Base-by-base conservation (phyloP, 2,113 vertebrate species). In the Corythaeola cristata region DNA sequence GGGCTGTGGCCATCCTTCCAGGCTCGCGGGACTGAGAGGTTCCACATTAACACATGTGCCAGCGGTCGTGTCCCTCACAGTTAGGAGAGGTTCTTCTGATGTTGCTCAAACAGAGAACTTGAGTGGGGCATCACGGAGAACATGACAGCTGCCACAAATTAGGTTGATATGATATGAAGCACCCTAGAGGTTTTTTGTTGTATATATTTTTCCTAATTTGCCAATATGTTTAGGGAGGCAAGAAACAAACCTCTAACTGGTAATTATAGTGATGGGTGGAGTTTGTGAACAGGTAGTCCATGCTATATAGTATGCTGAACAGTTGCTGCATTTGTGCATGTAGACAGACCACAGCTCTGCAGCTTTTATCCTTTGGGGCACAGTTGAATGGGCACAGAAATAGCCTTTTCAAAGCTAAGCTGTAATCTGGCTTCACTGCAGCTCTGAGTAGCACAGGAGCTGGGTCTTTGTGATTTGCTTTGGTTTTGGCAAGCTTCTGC, bases 101-200 rank as follows among this genome's bases (percentile, higher is more conserved):
- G 8, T 32, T 88, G 66, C 68, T 39, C 52, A 53, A 90, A 67
- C 1, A 1, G 35, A 79, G 56, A 73, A 81, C 85, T 87, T 37
- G 60, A 94, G 45, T 56, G 80, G 35, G 44, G 24, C 66, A n/a
- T 84, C 52, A n/a, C 13, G 1, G 49, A 78, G 53, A 74, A 84
- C 35, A 8, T 75, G 73, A 87, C 86, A 92, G 86, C 95, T 96
- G 90, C 83, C 73, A 45, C 39, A 26, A 33, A 90, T 90, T 73
- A 64, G 13, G 16, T 68, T 56, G 80, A 64, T 92, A 39, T 6
- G 32, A 58, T 89, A 60, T n/a, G 72, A 93, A 84, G 56, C 53
- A 13, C 60, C 68, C 64, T 67, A 56, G 76, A 93, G 79, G 56
- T 75, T 89, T 94, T 90, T 60, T 73, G 23, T 10, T 75, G 32